phyloP scores from a whole-genome alignment of 37 sponge, comb jelly and placozoan species.

The Trichoplax adhaerens region DNA sequence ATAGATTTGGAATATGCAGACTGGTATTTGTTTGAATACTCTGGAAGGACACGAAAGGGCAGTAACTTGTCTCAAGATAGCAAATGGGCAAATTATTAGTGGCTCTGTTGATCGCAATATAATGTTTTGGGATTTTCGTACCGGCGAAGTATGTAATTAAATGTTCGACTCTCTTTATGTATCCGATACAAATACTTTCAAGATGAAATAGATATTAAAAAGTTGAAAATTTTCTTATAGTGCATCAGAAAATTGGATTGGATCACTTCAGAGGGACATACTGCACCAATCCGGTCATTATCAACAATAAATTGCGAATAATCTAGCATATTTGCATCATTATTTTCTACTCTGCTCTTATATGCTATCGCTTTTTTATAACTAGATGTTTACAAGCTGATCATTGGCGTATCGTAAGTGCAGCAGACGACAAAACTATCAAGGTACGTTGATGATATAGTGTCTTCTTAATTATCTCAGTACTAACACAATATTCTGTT shows the following conservation, averaged over 20 bases:
- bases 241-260: conserved; percentile 87
- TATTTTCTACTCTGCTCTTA: background rate
- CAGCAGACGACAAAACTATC: conserved; percentile 96
- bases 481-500: background rate
- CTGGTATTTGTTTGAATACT: conserved; percentile 53
- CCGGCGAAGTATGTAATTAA: conserved; percentile 36
- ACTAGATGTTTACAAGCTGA: conserved; percentile 83
- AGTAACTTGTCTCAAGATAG: conserved; percentile 89
- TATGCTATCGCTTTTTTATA: too few relatives aligned
- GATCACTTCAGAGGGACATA: conserved; percentile 94
- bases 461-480: conserved; percentile 11
- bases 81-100: conserved; percentile 67
- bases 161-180: background rate
- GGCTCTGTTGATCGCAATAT: conserved; percentile 86
- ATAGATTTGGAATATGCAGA: conserved; percentile 61
- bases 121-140: conserved; percentile 72
- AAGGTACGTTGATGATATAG: conserved; percentile 39
- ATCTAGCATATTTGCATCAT: background rate
- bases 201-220: too few relatives aligned
- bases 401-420: conserved; percentile 93
- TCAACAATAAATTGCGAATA: background rate
- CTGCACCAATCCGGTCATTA: conserved; percentile 62
- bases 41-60: conserved; percentile 92
- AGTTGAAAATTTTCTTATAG: conserved; percentile 12
- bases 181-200: background rate